Conservation (phyloP, 2,888 invertebrate genomes). For the Exephanes ischioxanthus region DNA sequence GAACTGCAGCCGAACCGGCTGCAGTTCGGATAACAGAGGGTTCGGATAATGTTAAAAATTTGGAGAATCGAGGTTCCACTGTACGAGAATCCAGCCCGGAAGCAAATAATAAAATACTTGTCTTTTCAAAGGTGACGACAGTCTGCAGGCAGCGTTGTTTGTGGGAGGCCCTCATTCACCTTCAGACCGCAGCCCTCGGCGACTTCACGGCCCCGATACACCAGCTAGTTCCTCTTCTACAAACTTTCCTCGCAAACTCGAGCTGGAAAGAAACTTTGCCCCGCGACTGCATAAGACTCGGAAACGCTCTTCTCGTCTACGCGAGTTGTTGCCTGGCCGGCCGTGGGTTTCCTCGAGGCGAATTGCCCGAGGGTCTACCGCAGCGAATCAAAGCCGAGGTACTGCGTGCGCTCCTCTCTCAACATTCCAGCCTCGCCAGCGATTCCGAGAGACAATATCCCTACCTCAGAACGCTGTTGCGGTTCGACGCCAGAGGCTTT, state of each 20-base stretch:
- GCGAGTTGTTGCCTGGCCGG: conserved; percentile 95
- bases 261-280: conserved; percentile 71
- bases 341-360: conserved; percentile 92
- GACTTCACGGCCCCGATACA: conserved; percentile 91
- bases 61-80: too few relatives aligned
- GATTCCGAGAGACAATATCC: conserved; percentile 90
- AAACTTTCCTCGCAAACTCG: conserved; percentile 81
- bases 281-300: conserved; percentile 86
- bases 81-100: not conserved
- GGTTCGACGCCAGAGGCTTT: conserved; percentile 94
- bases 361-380: conserved; percentile 88
- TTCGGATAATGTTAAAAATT: too few relatives aligned
- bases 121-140: conserved; percentile 86
- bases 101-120: not conserved
- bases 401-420: conserved; percentile 89
- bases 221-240: conserved; percentile 87
- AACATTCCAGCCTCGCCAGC: conserved; percentile 88
- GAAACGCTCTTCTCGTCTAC: conserved; percentile 94
- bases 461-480: conserved; percentile 89
- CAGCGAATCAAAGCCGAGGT: conserved; percentile 91
- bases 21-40: too few relatives aligned
- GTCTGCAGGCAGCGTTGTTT: conserved; percentile 88
- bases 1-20: too few relatives aligned
- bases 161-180: conserved; percentile 89
- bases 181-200: conserved; percentile 89